Evolutionary conservation across 2,113 vertebrate genomes (phyloP).

Genomic region (Strix aluco): DNA sequence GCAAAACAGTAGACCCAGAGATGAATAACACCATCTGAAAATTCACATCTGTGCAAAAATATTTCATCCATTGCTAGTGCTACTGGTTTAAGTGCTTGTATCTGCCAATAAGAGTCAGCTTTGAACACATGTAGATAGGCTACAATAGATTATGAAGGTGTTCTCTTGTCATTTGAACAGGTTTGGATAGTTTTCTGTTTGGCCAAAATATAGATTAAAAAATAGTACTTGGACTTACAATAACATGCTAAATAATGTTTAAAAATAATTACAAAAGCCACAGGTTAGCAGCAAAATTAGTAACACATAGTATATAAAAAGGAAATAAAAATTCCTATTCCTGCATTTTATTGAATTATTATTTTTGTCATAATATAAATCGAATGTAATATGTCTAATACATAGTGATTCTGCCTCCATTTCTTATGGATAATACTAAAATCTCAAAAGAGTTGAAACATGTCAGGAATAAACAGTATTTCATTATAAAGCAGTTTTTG

Average conservation of each 20-base stretch:
- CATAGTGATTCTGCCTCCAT: neutral
- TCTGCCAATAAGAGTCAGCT: neutral
- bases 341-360: neutral
- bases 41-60: neutral
- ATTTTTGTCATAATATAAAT: neutral
- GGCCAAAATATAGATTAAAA: neutral
- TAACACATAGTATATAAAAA: neutral
- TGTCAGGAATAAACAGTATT: neutral
- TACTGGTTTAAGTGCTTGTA: neutral
- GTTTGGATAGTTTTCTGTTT: neutral
- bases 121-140: neutral
- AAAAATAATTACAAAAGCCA: neutral
- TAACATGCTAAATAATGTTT: neutral
- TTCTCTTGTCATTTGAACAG: neutral
- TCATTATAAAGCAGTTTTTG: neutral
- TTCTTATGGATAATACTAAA: neutral
- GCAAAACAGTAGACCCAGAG: neutral
- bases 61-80: neutral
- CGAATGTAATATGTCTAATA: neutral
- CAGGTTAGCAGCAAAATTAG: neutral
- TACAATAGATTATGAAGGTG: neutral
- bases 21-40: neutral
- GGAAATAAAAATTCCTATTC: neutral
- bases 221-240: neutral
- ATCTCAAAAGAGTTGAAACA: neutral